Percentiles rank a stretch among this genome's conserved stretches.
phyloP scores from a whole-genome alignment of 2,113 vertebrate genomes.

The Odocoileus virginianus region DNA sequence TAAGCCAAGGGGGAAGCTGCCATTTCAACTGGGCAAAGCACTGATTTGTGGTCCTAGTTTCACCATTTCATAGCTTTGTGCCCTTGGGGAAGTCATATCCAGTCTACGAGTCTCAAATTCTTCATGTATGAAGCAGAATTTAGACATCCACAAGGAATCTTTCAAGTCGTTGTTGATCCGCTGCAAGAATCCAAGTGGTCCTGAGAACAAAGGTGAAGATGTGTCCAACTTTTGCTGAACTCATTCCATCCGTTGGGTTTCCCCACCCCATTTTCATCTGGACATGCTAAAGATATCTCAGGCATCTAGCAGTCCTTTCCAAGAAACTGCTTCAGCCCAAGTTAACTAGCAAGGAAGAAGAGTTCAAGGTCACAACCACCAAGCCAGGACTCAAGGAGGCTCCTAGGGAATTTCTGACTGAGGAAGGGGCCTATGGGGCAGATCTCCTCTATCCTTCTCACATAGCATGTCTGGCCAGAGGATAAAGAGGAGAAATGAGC shows the following conservation, averaged over 20 bases:
- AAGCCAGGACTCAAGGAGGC: neutral
- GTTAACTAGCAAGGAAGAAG: neutral
- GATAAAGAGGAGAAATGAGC: neutral
- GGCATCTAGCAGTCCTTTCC: slow-evolving; percentile 20
- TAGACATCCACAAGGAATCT: neutral
- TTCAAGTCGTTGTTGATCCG: no score
- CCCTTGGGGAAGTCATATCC: neutral
- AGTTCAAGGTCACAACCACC: slow-evolving; percentile 29
- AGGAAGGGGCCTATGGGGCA: neutral
- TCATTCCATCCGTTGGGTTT: neutral
- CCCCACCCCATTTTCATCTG: slow-evolving; percentile 25
- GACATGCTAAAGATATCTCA: slow-evolving; percentile 45
- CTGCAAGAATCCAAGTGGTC: neutral
- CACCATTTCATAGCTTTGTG: neutral
- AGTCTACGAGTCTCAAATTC: neutral
- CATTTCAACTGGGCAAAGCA: neutral
- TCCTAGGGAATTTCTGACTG: neutral
- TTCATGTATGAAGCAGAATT: neutral
- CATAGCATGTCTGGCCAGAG: neutral
- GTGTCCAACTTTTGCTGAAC: neutral
- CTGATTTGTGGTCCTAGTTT: neutral
- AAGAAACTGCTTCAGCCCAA: neutral
- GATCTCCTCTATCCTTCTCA: neutral
- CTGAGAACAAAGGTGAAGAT: slow-evolving; percentile 20
- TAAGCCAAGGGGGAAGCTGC: neutral